A percentile compares a stretch with the other conserved stretches of the same genome.
Evolutionary conservation across 1,140 invertebrate species (phyloP).

Genomic region (Drosophila nikananu): DNA sequence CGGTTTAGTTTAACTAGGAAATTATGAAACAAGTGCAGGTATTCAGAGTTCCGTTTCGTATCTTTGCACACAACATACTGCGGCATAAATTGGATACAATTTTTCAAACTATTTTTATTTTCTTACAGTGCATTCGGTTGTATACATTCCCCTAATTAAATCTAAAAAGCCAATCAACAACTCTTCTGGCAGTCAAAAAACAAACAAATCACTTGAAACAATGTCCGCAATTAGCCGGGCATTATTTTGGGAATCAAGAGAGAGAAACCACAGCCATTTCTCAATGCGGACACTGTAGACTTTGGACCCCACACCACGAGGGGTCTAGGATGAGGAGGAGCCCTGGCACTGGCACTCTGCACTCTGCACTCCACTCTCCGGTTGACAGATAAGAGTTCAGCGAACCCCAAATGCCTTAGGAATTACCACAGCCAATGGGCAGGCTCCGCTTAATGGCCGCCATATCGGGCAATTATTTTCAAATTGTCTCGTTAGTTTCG

Average conservation of each 20-base stretch:
- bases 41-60: too few relatives aligned
- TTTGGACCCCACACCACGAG: conserved; percentile 54
- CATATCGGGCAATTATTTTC: conserved; percentile 78
- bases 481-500: conserved; percentile 80
- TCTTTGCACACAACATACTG: too few relatives aligned
- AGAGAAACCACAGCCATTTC: conserved; percentile 51
- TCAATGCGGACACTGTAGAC: conserved; percentile 23
- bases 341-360: conserved; percentile 19
- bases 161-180: conserved; percentile 47
- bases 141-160: conserved; percentile 43
- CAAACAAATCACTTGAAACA: conserved; percentile 48
- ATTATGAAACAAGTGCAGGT: too few relatives aligned
- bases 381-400: conserved; percentile 79
- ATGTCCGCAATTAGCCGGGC: conserved; percentile 52
- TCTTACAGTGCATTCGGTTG: conserved; percentile 13
- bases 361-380: conserved; percentile 10
- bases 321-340: conserved; percentile 9
- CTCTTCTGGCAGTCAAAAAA: conserved; percentile 34
- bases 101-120: neutral
- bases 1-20: too few relatives aligned
- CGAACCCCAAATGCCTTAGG: conserved; percentile 56
- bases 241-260: conserved; percentile 31
- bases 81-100: neutral
- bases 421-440: conserved; percentile 61
- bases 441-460: conserved; percentile 69